Base-by-base conservation (phyloP, 2,113 vertebrate species). In the Pardalotus punctatus region DNA sequence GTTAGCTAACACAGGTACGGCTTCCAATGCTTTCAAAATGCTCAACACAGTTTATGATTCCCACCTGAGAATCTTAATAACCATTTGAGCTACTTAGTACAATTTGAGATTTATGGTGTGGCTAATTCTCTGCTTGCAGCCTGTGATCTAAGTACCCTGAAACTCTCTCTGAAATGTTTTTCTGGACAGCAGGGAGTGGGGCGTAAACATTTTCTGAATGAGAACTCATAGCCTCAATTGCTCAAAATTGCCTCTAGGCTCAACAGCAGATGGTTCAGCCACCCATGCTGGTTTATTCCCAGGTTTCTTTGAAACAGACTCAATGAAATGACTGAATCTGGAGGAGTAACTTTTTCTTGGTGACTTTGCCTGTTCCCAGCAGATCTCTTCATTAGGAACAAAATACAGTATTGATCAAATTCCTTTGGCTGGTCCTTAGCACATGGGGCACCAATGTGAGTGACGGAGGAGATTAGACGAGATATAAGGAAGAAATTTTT, bases 361-460 rank as follows among this genome's bases (percentile, higher is more conserved):
- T 36, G 38, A 56, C 24, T 86, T 81, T 92, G 4, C 5, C 7
- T 71, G 14, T 45, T 61, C 9, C 51, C 22, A 60, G 40, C 5
- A 78, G 42, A 51, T 54, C 18, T 81, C 11, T 62, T 88, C 10
- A 31, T 50, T 69, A 56, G 45, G n/a, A 90, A 22, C 4, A 88
- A 77, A 70, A 27, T 62, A 4, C 35, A 27, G 7, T 29, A 19
- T 24, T 42, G 19, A 62, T 25, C 5, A 28, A 65, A 40, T 48
- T 19, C 29, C 24, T 89, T 74, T 38, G 48, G 7, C 21, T 78
- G 60, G 38, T 54, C 23, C 14, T 62, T 51, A 76, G 54, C 21
- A 66, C 4, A 5, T 8, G 16, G 14, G 17, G 4, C 17, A 80
- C 6, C 11, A 25, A 0, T 16, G n/a, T 42, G 7, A 3, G 6